Percentiles rank a stretch among this genome's conserved stretches.
Evolutionary conservation across 2,797 vertebrate species (phyloP).

Genomic region (Manis pentadactyla): DNA sequence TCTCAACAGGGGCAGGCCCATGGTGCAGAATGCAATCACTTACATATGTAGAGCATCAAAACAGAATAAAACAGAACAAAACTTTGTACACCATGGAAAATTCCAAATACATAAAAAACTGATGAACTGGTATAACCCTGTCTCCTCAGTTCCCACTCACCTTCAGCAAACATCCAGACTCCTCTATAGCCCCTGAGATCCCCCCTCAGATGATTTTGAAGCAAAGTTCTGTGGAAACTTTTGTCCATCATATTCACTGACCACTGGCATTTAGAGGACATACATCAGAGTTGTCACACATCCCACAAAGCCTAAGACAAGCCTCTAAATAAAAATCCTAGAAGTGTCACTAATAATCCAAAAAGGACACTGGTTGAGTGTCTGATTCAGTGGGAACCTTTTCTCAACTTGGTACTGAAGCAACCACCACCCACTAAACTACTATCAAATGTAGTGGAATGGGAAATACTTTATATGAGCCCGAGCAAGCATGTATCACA

Average conservation of each 20-base stretch:
- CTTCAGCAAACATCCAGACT: neutral
- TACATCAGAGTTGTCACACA: neutral
- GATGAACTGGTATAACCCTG: neutral
- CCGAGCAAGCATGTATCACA: accelerated
- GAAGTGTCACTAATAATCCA: neutral
- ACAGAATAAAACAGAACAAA: no score
- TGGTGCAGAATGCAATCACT: neutral
- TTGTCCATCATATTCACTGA: neutral
- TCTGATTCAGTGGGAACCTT: neutral
- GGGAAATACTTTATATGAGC: neutral
- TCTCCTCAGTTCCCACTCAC: neutral
- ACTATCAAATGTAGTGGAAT: neutral
- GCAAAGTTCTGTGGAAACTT: neutral
- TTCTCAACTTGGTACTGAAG: neutral
- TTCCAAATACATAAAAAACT: neutral
- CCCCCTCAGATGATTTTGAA: neutral
- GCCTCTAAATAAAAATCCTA: neutral
- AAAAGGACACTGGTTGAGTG: neutral
- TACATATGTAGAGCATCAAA: neutral
- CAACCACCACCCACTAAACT: accelerated
- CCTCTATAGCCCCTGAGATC: neutral
- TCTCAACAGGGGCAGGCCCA: neutral
- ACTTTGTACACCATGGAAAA: neutral
- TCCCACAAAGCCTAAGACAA: neutral
- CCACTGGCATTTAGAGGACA: neutral